A percentile compares a stretch with the other conserved stretches of the same genome.
Conservation (phyloP, 2,113 vertebrate genomes). For the Austrofundulus limnaeus region DNA sequence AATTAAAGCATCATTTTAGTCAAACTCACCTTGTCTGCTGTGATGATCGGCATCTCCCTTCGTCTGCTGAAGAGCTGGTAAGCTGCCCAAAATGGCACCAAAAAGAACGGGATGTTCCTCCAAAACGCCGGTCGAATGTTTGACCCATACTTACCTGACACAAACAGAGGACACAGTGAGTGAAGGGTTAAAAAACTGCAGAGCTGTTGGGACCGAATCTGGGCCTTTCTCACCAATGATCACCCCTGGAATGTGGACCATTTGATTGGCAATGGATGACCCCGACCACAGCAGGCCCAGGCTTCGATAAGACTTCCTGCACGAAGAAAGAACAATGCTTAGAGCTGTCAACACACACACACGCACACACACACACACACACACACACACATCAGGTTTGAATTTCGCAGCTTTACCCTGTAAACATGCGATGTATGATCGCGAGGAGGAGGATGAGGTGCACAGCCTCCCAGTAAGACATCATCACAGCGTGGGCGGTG, state of each 20-base stretch:
- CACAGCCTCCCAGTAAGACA: conserved; percentile 88
- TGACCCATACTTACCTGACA: conserved; percentile 87
- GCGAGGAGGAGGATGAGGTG: conserved; percentile 86
- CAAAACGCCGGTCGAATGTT: conserved; percentile 84
- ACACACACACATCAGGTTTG: too few relatives aligned
- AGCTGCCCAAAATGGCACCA: conserved; percentile 83
- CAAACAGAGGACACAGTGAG: conserved; percentile 6
- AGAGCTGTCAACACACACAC: neutral
- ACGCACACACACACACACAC: too few relatives aligned
- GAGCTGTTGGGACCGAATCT: neutral
- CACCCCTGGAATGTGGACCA: conserved; percentile 86
- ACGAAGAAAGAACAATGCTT: neutral
- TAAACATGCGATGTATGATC: conserved; percentile 81
- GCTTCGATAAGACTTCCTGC: conserved; percentile 83
- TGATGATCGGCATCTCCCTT: conserved; percentile 52
- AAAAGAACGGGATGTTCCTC: conserved; percentile 81
- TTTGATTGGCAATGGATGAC: conserved; percentile 83
- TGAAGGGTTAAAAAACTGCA: neutral
- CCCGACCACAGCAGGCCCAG: conserved; percentile 89
- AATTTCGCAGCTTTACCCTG: conserved; percentile 71
- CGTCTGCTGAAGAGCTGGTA: conserved; percentile 78
- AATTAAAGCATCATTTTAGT: too few relatives aligned
- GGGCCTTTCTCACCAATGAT: conserved; percentile 87
- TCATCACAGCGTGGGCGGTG: conserved; percentile 84
- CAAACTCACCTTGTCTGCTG: conserved; percentile 79